Evolutionary conservation across 2,113 vertebrate genomes (phyloP).

Genomic region (Gadus chalcogrammus): DNA sequence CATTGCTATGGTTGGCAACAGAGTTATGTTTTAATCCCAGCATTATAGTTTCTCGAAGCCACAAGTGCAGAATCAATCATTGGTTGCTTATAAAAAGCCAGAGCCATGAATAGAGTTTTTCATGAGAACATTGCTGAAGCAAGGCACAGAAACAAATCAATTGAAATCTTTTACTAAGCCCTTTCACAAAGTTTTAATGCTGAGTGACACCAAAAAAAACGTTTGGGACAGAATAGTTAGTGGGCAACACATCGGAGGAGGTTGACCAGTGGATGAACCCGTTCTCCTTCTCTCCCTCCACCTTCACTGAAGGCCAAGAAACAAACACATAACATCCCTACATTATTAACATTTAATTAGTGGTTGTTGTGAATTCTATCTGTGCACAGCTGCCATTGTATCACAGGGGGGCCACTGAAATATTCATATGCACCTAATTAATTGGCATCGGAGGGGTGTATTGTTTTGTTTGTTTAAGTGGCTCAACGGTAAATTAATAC

Average conservation of each 20-base stretch:
- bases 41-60: no score
- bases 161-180: no score
- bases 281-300: conserved; percentile 26
- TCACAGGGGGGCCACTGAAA: conserved; percentile 66
- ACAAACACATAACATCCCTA: conserved; percentile 57
- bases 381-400: conserved; percentile 66
- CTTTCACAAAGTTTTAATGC: no score
- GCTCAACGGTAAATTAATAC: conserved; percentile 60
- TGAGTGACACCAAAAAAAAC: conserved; percentile 65
- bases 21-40: no score
- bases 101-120: no score
- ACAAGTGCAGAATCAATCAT: no score
- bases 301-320: conserved; percentile 57
- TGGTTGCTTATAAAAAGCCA: no score
- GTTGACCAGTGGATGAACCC: conserved; percentile 45
- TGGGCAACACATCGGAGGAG: background rate
- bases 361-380: conserved; percentile 69
- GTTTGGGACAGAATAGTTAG: background rate
- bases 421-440: conserved; percentile 77
- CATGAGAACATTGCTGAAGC: no score
- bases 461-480: conserved; percentile 61
- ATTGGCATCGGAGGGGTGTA: conserved; percentile 66
- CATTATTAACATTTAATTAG: conserved; percentile 74
- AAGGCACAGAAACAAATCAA: no score
- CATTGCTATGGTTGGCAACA: no score